Evolutionary conservation across 35 echinoderm and acorn worm species (phyloP).

Genomic region (Lytechinus pictus): DNA sequence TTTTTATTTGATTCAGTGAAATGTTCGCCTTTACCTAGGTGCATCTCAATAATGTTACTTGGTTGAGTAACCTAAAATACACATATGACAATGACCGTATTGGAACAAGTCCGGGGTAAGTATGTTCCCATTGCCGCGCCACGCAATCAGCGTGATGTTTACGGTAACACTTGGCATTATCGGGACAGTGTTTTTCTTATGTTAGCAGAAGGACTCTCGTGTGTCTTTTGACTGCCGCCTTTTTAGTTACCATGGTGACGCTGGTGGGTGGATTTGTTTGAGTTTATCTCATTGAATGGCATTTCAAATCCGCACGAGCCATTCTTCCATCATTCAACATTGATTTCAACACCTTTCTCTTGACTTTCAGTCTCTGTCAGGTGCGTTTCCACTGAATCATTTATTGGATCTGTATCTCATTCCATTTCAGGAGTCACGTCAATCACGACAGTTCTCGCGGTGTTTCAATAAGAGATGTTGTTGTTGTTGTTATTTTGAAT

Average conservation of each 20-base stretch:
- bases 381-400: slow-evolving; percentile 1
- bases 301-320: not conserved
- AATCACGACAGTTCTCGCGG: not conserved
- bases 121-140: not conserved
- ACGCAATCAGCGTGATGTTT: not conserved
- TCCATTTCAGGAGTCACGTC: not conserved
- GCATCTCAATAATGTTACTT: not conserved
- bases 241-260: not conserved
- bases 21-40: not conserved
- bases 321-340: not conserved
- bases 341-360: not conserved
- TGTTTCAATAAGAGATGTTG: no score
- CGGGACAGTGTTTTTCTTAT: not conserved
- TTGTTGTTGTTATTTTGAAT: no score
- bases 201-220: not conserved
- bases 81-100: not conserved
- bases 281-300: not conserved
- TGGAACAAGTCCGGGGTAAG: not conserved
- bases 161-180: not conserved
- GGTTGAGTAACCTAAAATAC: not conserved
- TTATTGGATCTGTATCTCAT: not conserved
- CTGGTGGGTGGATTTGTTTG: not conserved
- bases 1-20: not conserved
- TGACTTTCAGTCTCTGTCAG: not conserved
- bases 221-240: not conserved